Percentiles rank a stretch among this genome's conserved stretches.
Evolutionary conservation across 2,797 vertebrate genomes (phyloP).

Genomic region (Catamblyrhynchus diadema): DNA sequence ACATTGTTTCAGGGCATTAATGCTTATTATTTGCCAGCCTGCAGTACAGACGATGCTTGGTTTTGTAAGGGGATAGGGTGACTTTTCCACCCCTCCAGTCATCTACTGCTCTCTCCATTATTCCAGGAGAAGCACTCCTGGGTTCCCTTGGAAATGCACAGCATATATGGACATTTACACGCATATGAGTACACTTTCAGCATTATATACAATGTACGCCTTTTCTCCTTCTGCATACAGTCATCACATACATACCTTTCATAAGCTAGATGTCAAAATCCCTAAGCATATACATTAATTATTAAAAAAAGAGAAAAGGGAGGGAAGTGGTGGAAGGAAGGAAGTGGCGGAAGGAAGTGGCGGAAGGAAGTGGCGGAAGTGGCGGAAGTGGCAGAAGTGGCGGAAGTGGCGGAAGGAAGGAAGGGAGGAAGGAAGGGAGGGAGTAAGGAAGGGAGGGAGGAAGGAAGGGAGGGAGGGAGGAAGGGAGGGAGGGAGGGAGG

Average conservation of each 20-base stretch:
- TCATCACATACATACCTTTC: neutral
- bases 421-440: too few species aligned
- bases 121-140: neutral
- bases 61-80: neutral
- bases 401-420: too few species aligned
- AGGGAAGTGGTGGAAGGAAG: neutral
- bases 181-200: neutral
- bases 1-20: constrained; percentile 58
- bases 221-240: neutral
- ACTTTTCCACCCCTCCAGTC: neutral
- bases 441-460: too few species aligned
- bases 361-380: neutral
- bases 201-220: too few species aligned
- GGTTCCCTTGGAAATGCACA: neutral
- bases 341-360: neutral
- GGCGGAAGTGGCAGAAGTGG: too few species aligned
- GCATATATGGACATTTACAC: neutral
- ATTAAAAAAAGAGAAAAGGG: neutral
- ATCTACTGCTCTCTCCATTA: neutral
- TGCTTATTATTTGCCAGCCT: constrained; percentile 37
- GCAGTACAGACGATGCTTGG: neutral
- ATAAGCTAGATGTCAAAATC: neutral
- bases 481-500: neutral
- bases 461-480: too few species aligned
- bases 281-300: neutral